Evolutionary conservation across 2,888 invertebrate genomes (phyloP), one percentile per base, ranked within the genome.

Genomic region (Pharmacophagus antenor): DNA sequence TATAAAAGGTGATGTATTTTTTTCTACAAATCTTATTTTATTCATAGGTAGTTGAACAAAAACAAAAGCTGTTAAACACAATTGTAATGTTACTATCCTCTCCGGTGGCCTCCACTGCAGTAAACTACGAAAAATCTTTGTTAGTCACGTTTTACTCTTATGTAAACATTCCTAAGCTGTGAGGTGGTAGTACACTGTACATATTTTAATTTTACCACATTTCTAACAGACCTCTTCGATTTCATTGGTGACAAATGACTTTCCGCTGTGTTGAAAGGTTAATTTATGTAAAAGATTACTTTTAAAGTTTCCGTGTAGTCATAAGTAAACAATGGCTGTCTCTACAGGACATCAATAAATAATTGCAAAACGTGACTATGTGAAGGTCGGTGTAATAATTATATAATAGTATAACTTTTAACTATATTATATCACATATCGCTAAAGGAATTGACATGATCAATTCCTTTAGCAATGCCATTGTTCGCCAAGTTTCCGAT

Each of bases 341-440:
- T 70, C 82, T 67, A 70, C 80, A 80, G 83, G 84, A 81, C 74
- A 77, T 74, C 77, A 67, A 70, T 70, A 77, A 82, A 83, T 79
- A 76, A 76, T 70, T 72, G 71, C 69, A 66, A 65, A 68, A 74
- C 73, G 73, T 74, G 75, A 74, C 52, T 71, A 68, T 70, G 73
- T 70, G 70, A 69, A 76, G 84, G 84, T 80, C 81, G 82, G 65
- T 77, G 72, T 79, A 80, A 80, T 74, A 69, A 68, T 70, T 37
- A 27, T 47, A 23, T 52, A 44, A 52, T 23, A 53, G 27, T 6
- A 27, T 27, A 27, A 27, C 27, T 10, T 27, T 15, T 37, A 37
- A 15, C 37, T 37, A n/a, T n/a, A 6, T 15, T 15, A n/a, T 37
- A 37, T 37, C 5, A n/a, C n/a, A 3, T 2, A 37, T 4, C n/a